Conservation (phyloP, 2,888 invertebrate species). For the Lissocephala sabroskyi region DNA sequence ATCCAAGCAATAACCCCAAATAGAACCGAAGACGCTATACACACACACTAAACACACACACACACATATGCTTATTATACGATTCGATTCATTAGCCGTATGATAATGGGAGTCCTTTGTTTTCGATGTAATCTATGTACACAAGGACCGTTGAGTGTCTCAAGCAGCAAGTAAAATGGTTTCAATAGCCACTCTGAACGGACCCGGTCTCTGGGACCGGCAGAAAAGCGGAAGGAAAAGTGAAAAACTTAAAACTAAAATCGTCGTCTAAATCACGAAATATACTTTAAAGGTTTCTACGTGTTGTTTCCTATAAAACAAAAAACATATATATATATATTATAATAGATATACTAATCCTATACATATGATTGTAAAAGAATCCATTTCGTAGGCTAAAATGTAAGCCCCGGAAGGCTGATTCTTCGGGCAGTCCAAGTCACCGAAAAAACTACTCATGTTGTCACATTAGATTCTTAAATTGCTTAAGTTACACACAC, state of each 20-base stretch:
- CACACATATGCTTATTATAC: too few species aligned
- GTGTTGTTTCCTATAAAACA: slow-evolving; percentile 52
- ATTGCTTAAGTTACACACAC: slow-evolving; percentile 1
- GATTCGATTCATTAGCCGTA: too few species aligned
- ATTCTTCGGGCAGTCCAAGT: too few species aligned
- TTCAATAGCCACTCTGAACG: too few species aligned
- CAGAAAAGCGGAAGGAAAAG: slow-evolving; percentile 17
- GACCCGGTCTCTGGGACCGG: too few species aligned
- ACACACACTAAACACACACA: slow-evolving; percentile 8
- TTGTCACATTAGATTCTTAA: slow-evolving; percentile 49
- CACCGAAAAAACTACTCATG: slow-evolving; percentile 50
- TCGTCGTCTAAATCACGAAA: slow-evolving; percentile 21
- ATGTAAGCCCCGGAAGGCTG: slow-evolving; percentile 1
- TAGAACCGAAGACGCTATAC: slow-evolving; percentile 62
- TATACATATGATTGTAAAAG: slow-evolving; percentile 19
- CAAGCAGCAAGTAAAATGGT: too few species aligned
- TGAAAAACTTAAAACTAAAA: neutral
- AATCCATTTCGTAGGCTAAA: neutral
- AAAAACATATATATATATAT: slow-evolving; percentile 8
- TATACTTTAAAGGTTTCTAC: slow-evolving; percentile 53
- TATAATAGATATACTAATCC: slow-evolving; percentile 7
- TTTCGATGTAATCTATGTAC: too few species aligned
- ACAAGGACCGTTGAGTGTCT: too few species aligned
- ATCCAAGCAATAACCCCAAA: slow-evolving; percentile 55
- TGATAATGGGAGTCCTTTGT: too few species aligned